Percentiles rank a stretch among this genome's conserved stretches.
phyloP scores from a whole-genome alignment of 2,888 invertebrate species.

The Oscheius sp. region DNA sequence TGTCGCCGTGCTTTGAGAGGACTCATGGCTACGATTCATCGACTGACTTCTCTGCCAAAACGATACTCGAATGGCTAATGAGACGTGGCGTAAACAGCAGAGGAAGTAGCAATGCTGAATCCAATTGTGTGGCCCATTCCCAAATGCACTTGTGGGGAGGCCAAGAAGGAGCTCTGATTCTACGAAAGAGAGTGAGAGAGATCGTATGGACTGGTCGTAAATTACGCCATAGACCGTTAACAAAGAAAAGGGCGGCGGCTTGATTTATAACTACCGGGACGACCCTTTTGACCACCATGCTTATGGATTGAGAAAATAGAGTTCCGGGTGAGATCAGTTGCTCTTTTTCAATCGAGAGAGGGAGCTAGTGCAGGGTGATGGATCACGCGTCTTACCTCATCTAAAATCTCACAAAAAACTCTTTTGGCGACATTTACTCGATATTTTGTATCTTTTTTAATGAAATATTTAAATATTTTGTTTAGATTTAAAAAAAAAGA shows the following conservation, averaged over 20 bases:
- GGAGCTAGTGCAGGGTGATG: not conserved
- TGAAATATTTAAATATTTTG: not conserved
- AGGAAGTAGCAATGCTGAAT: conserved; percentile 29
- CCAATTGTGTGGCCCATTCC: conserved; percentile 30
- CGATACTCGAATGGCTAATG: conserved; percentile 7
- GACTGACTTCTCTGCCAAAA: not conserved
- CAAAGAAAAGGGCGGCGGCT: conserved; percentile 1
- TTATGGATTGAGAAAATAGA: not conserved
- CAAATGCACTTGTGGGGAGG: conserved; percentile 26
- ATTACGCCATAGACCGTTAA: conserved; percentile 7
- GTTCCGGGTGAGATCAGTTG: conserved; percentile 13
- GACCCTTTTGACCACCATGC: not conserved
- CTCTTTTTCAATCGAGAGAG: not conserved
- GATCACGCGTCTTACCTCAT: not conserved
- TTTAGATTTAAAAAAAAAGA: not conserved
- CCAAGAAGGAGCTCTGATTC: conserved; percentile 16
- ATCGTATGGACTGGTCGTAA: not conserved
- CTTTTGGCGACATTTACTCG: not conserved
- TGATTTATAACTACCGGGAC: conserved; percentile 2
- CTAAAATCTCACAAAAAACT: too few species aligned
- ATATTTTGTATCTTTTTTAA: not conserved
- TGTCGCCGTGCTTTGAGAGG: not conserved
- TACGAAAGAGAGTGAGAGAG: too few species aligned
- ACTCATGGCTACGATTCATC: too few species aligned
- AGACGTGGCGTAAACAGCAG: conserved; percentile 30